Evolutionary conservation across 2,888 invertebrate species (phyloP), one percentile per base, ranked within the genome.

Genomic region (Fragum sueziense): DNA sequence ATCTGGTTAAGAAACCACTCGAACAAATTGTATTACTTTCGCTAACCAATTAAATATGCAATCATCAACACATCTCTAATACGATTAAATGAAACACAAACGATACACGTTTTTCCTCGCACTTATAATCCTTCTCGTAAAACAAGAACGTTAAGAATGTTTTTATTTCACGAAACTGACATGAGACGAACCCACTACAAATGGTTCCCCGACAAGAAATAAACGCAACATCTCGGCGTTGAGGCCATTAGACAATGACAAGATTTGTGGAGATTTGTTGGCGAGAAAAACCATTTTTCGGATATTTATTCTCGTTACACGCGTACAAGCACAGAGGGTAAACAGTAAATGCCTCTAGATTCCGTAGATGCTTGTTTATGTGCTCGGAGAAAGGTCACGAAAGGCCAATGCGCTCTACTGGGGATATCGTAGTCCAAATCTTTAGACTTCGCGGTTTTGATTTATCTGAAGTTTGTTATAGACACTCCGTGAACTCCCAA

Each of bases 271-370:
- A 47, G 47, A 47, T 47, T 47, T 47, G 57, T 57, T 57, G 57
- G 27, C 22, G 57, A 57, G 57, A 57, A 27, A n/a, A 22, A 57
- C 22, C 57, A 57, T 57, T 57, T 57, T 7, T 27, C 57, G 57
- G 57, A 57, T 57, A 57, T 57, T 57, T 57, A 27, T 57, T 27
- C 57, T 57, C 27, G 57, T 47, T 47, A 47, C 47, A 47, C 47
- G 47, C 3, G n/a, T 47, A 14, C 47, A 47, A 47, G 20, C n/a
- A 47, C 47, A 47, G 47, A 9, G 14, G n/a, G n/a, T n/a, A n/a
- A n/a, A n/a, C n/a, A n/a, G 47, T 47, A 47, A 47, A 47, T 47
- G 47, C 47, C 47, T 47, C 14, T 14, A 20, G 4, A 2, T 4
- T 47, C 47, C n/a, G 14, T 47, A 47, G 47, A 4, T 47, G n/a